Conservation (phyloP, 2,888 invertebrate genomes). For the Crocallis elinguaria region DNA sequence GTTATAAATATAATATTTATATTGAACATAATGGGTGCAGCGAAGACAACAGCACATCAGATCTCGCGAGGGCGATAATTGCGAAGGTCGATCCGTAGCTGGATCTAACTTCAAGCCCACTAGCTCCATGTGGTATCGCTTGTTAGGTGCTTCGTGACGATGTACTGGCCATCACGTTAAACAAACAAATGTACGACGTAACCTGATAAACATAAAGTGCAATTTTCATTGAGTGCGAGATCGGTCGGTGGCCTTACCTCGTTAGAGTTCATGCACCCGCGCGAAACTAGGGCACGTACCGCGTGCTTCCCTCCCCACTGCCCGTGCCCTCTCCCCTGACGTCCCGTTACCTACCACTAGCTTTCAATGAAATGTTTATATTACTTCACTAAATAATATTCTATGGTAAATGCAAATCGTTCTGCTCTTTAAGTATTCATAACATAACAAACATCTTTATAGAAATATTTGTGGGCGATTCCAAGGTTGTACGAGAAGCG, state of each 20-base stretch:
- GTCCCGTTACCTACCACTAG: conserved; percentile 77
- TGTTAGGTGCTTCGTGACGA: conserved; percentile 76
- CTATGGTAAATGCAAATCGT: conserved; percentile 47
- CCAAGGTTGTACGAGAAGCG: conserved; percentile 24
- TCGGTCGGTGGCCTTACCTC: conserved; percentile 85
- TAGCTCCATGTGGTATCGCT: conserved; percentile 76
- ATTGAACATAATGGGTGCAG: conserved; percentile 15
- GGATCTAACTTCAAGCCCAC: conserved; percentile 76
- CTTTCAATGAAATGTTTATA: conserved; percentile 79
- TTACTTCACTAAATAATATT: conserved; percentile 53
- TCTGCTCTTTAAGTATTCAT: conserved; percentile 32
- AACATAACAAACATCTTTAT: conserved; percentile 38
- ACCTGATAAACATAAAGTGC: conserved; percentile 53
- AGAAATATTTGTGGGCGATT: conserved; percentile 27
- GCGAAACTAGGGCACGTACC: conserved; percentile 83
- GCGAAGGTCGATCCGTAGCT: conserved; percentile 80
- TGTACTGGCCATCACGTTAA: conserved; percentile 56
- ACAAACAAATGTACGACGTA: conserved; percentile 53
- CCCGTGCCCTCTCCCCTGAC: conserved; percentile 48
- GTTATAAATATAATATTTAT: not conserved
- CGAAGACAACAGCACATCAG: conserved; percentile 43
- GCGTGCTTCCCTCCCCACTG: conserved; percentile 63
- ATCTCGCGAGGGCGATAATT: conserved; percentile 70
- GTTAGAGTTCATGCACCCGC: conserved; percentile 84
- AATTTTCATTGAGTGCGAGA: conserved; percentile 56